phyloP scores from a whole-genome alignment of 2,888 invertebrate genomes.

The Melolontha melolontha region DNA sequence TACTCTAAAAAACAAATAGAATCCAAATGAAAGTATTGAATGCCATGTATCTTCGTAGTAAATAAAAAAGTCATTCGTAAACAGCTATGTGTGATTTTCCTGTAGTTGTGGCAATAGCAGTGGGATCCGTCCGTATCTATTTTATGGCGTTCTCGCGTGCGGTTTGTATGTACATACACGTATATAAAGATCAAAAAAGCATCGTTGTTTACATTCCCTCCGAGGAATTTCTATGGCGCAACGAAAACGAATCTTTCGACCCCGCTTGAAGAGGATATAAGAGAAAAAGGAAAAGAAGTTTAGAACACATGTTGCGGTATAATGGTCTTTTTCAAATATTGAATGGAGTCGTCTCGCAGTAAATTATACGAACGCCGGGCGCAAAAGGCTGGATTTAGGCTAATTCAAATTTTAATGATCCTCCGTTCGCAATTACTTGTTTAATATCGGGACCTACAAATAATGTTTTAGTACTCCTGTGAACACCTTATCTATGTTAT shows the following conservation, averaged over 20 bases:
- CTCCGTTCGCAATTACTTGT: too few relatives aligned
- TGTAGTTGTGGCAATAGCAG: neutral
- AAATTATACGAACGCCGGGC: neutral
- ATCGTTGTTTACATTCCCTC: constrained; percentile 8
- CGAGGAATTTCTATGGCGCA: constrained; percentile 3
- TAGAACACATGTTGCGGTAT: constrained; percentile 13
- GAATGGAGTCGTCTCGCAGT: neutral
- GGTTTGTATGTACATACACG: constrained; percentile 9
- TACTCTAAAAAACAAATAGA: too few relatives aligned
- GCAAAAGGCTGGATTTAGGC: neutral
- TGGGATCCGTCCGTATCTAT: too few relatives aligned
- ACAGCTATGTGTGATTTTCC: neutral
- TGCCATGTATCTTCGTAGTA: neutral
- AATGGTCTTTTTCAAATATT: constrained; percentile 8
- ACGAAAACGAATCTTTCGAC: neutral
- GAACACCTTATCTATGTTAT: too few relatives aligned
- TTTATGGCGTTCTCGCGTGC: too few relatives aligned
- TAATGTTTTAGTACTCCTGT: too few relatives aligned
- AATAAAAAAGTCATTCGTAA: constrained; percentile 2
- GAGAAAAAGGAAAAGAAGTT: constrained; percentile 7
- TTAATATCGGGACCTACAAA: too few relatives aligned
- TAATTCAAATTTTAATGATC: neutral
- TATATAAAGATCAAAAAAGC: constrained; percentile 2
- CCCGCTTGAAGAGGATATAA: constrained; percentile 6
- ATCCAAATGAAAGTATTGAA: too few relatives aligned